Percentiles rank a stretch among this genome's conserved stretches.
Evolutionary conservation across 2,113 vertebrate species (phyloP).

Genomic region (Isichthys henryi): DNA sequence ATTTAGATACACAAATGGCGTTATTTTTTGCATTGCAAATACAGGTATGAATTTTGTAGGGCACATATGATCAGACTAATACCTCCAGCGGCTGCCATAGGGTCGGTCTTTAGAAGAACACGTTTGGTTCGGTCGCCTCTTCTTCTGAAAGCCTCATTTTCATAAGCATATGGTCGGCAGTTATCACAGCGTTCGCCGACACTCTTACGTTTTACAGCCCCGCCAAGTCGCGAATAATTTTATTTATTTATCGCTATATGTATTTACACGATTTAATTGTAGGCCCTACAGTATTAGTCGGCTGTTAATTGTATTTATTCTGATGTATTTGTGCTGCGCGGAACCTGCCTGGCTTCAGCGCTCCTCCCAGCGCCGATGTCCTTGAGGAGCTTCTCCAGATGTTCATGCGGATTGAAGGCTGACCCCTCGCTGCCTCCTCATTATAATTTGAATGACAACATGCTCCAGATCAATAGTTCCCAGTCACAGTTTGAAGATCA

Average conservation of each 20-base stretch:
- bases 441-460: slow-evolving; percentile 97
- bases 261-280: not conserved
- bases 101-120: not conserved
- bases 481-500: slow-evolving; percentile 82
- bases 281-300: not conserved
- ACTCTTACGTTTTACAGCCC: not conserved
- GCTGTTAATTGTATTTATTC: not conserved
- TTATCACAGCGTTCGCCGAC: not conserved
- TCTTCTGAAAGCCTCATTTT: not conserved
- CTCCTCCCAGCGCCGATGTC: slow-evolving; percentile 57
- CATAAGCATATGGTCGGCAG: not conserved
- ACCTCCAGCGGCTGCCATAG: not conserved
- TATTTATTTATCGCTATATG: not conserved
- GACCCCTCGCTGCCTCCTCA: slow-evolving; percentile 81
- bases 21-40: not conserved
- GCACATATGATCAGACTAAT: not conserved
- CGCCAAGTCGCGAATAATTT: not conserved
- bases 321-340: slow-evolving; percentile 51
- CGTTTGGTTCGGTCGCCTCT: not conserved
- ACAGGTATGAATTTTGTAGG: not conserved
- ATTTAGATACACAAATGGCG: not conserved
- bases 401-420: slow-evolving; percentile 78
- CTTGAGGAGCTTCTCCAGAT: slow-evolving; percentile 74
- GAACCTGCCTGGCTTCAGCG: slow-evolving; percentile 30
- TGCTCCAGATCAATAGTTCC: slow-evolving; percentile 88